Percentiles rank a stretch among this genome's conserved stretches.
Evolutionary conservation across 2,888 invertebrate species (phyloP).

Genomic region (Tanytarsus gracilentus): DNA sequence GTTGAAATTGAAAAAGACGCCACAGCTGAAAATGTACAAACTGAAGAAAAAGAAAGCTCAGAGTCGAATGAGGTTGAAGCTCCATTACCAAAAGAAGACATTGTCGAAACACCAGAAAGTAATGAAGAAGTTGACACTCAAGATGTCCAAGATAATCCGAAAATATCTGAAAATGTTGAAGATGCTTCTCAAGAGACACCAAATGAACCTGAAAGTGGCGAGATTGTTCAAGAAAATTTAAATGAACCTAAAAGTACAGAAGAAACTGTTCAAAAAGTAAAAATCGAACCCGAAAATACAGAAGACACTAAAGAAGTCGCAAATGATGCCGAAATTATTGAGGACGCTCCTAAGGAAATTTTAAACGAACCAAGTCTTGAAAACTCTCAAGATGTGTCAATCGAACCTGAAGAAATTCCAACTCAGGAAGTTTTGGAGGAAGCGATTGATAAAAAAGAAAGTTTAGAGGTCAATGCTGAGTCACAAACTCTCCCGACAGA

Average conservation of each 20-base stretch:
- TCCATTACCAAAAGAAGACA: slow-evolving; percentile 32
- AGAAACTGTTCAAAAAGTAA: slow-evolving; percentile 32
- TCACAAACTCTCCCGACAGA: slow-evolving; percentile 28
- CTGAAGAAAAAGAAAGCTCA: slow-evolving; percentile 34
- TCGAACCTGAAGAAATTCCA: slow-evolving; percentile 24
- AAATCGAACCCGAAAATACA: slow-evolving; percentile 31
- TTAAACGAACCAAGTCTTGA: slow-evolving; percentile 20
- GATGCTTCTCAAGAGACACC: background rate
- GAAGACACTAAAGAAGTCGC: slow-evolving; percentile 34
- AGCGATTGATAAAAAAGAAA: slow-evolving; percentile 23
- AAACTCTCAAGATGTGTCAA: background rate
- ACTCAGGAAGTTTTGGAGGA: slow-evolving; percentile 28
- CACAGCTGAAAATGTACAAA: background rate
- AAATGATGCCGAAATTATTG: slow-evolving; percentile 35
- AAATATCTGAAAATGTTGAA: slow-evolving; percentile 11
- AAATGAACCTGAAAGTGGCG: slow-evolving; percentile 18
- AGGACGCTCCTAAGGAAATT: slow-evolving; percentile 37
- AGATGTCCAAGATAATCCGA: too few relatives aligned
- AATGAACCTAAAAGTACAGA: slow-evolving; percentile 23
- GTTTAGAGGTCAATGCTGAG: slow-evolving; percentile 27
- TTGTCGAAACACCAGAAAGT: background rate
- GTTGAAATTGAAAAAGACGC: background rate
- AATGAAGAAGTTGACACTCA: background rate
- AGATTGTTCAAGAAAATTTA: slow-evolving; percentile 19
- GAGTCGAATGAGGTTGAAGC: slow-evolving; percentile 36